A percentile compares a stretch with the other conserved stretches of the same genome.
Conservation (phyloP, 2,797 vertebrate genomes). For the Micropoecilia bifurca region DNA sequence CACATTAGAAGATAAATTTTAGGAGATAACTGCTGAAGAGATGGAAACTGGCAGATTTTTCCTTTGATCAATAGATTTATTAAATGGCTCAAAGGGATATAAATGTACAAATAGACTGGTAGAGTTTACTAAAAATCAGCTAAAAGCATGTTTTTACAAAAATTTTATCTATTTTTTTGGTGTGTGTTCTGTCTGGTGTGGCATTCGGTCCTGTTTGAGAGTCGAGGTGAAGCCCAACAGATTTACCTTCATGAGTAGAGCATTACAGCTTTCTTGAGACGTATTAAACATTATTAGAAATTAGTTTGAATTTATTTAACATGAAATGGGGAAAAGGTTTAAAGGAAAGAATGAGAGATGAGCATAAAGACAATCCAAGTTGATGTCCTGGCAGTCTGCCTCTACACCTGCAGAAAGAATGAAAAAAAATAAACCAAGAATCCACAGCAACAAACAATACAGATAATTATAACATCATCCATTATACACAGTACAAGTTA, state of each 20-base stretch:
- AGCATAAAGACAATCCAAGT: neutral
- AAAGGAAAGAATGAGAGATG: neutral
- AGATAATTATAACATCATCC: neutral
- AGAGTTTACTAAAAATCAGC: neutral
- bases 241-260: neutral
- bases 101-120: neutral
- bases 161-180: too few species aligned
- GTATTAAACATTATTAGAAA: neutral
- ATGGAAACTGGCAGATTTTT: neutral
- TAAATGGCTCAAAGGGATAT: neutral
- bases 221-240: neutral
- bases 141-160: neutral
- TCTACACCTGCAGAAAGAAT: neutral
- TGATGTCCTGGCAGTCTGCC: too few species aligned
- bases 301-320: too few species aligned
- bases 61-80: neutral
- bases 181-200: neutral
- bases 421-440: neutral
- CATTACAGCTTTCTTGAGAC: neutral
- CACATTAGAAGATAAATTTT: slow-evolving; percentile 59
- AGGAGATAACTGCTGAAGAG: slow-evolving; percentile 53
- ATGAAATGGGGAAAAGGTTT: neutral
- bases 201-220: neutral
- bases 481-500: neutral
- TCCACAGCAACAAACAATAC: neutral